These are phyloP conservation scores for Acestrorhynchus altus DNA, from an alignment of 2,797 vertebrate genomes.

Conservation along the genomic window DNA sequence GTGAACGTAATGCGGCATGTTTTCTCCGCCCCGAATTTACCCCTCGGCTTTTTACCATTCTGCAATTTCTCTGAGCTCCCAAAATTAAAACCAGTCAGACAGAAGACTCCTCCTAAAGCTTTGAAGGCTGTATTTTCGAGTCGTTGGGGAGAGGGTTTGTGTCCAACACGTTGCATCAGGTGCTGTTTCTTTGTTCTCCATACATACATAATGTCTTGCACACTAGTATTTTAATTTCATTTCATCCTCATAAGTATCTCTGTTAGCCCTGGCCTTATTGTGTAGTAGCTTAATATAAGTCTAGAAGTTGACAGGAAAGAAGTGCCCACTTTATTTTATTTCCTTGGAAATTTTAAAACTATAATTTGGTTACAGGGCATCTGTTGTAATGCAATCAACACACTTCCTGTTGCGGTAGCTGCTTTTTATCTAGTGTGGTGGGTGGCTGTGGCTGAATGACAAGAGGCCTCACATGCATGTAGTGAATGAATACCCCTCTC, in stretches of 20 bases:
- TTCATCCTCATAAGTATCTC: slow-evolving; percentile 60
- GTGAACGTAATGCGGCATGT: slow-evolving; percentile 66
- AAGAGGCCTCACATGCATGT: slow-evolving; percentile 64
- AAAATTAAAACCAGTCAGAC: slow-evolving; percentile 63
- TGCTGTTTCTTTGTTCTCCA: slow-evolving; percentile 54
- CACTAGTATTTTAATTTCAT: slow-evolving; percentile 63
- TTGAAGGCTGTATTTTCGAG: slow-evolving; percentile 47
- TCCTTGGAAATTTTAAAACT: slow-evolving; percentile 57
- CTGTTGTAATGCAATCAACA: slow-evolving; percentile 77
- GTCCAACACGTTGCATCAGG: slow-evolving; percentile 68
- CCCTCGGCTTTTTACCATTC: slow-evolving; percentile 56
- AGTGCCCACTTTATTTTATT: slow-evolving; percentile 49
- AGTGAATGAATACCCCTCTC: slow-evolving; percentile 72
- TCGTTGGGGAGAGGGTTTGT: slow-evolving; percentile 50
- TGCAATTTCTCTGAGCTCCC: slow-evolving; percentile 61
- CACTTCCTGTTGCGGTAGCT: slow-evolving; percentile 73
- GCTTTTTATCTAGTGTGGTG: slow-evolving; percentile 54
- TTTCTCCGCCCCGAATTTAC: slow-evolving; percentile 61
- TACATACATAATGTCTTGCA: slow-evolving; percentile 51
- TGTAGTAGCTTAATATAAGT: slow-evolving; percentile 48
- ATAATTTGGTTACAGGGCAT: slow-evolving; percentile 73
- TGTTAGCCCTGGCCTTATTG: slow-evolving; percentile 50
- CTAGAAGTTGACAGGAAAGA: slow-evolving; percentile 61
- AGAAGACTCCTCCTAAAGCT: slow-evolving; percentile 40
- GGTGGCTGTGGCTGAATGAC: slow-evolving; percentile 63